phyloP scores from a whole-genome alignment of 2,113 vertebrate genomes.

The Indicator indicator region DNA sequence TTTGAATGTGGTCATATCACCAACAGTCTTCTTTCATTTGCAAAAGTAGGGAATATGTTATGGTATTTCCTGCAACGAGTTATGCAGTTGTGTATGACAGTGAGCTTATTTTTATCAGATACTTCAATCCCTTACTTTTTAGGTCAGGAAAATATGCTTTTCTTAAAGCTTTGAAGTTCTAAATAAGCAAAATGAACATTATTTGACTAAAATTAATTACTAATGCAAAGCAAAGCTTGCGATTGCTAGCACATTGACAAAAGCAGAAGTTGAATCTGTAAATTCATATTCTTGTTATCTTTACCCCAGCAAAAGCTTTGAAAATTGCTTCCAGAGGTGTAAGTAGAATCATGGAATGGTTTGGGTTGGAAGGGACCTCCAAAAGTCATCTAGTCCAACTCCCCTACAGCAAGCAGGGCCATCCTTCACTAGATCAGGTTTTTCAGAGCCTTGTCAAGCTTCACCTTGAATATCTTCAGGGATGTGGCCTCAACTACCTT shows the following conservation, averaged over 20 bases:
- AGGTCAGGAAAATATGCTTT: conserved; percentile 40
- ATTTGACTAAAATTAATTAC: conserved; percentile 69
- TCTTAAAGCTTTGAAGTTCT: conserved; percentile 61
- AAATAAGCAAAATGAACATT: conserved; percentile 54
- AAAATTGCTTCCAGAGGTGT: background rate
- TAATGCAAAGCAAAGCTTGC: conserved; percentile 31
- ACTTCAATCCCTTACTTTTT: conserved; percentile 69
- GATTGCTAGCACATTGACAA: background rate
- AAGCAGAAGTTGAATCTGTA: background rate
- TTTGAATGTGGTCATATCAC: background rate
- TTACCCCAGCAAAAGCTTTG: background rate
- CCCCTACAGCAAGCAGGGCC: too few species aligned
- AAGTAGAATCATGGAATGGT: background rate
- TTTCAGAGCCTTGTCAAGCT: too few species aligned
- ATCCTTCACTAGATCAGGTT: too few species aligned
- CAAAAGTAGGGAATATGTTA: background rate
- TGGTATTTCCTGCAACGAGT: conserved; percentile 1
- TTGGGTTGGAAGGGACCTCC: too few species aligned
- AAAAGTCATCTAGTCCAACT: too few species aligned
- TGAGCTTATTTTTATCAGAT: conserved; percentile 42
- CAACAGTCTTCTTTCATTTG: conserved; percentile 12
- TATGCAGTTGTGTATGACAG: conserved; percentile 23
- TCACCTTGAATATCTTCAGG: too few species aligned
- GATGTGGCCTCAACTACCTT: too few species aligned
- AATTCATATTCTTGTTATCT: background rate